Evolutionary conservation across 2,888 invertebrate genomes (phyloP).

Genomic region (Campoplex capitator): DNA sequence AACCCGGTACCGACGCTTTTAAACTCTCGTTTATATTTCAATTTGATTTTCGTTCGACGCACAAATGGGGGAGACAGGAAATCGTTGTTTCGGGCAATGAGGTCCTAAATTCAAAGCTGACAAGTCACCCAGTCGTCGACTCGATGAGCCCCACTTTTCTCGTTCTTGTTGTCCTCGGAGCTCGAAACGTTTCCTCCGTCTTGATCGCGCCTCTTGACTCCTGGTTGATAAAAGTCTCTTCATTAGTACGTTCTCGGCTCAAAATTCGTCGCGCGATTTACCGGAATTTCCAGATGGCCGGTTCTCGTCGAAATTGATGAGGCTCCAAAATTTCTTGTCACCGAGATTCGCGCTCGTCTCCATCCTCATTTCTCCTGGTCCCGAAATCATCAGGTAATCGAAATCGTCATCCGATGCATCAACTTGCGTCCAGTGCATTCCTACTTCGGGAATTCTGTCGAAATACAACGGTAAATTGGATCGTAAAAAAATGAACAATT

Average conservation of each 20-base stretch:
- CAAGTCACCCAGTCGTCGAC: background rate
- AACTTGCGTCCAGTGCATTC: conserved; percentile 85
- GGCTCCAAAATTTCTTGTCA: conserved; percentile 87
- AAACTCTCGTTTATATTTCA: background rate
- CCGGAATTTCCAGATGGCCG: conserved; percentile 82
- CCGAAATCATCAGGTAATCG: conserved; percentile 86
- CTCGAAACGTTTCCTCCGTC: background rate
- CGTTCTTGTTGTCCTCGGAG: background rate
- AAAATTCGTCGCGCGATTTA: conserved; percentile 70
- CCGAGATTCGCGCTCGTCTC: conserved; percentile 86
- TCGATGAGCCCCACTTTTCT: background rate
- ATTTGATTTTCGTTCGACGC: background rate
- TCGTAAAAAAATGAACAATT: background rate
- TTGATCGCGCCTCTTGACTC: conserved; percentile 25
- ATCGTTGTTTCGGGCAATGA: background rate
- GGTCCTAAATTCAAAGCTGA: conserved; percentile 16
- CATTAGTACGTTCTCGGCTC: conserved; percentile 8
- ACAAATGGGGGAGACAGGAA: background rate
- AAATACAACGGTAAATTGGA: conserved; percentile 6
- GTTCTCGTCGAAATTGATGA: conserved; percentile 87
- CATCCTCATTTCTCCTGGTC: conserved; percentile 85
- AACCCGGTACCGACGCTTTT: background rate
- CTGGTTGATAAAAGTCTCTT: conserved; percentile 29
- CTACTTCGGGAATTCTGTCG: conserved; percentile 84
- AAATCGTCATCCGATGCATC: conserved; percentile 84